These are phyloP conservation scores for Triplophysa bombifrons DNA, from an alignment of 2,797 vertebrate genomes.

Conservation along the genomic window DNA sequence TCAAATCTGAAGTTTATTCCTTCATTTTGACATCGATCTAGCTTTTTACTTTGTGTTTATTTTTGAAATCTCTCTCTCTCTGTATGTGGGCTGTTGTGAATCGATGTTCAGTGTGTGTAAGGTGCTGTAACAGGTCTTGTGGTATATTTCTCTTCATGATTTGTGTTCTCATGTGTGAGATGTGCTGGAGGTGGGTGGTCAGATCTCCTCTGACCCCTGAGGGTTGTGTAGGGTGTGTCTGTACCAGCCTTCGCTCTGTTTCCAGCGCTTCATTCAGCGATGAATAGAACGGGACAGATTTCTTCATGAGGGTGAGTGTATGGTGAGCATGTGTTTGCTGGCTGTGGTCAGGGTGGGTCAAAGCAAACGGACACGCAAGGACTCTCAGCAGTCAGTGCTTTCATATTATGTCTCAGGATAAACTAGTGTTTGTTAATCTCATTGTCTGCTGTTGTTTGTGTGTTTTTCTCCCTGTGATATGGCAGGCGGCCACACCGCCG, in stretches of 20 bases:
- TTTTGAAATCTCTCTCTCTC: neutral
- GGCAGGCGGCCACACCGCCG: slow-evolving; percentile 8
- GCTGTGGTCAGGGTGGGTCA: neutral
- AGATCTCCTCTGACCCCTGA: slow-evolving; percentile 43
- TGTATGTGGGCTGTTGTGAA: neutral
- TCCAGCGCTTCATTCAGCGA: slow-evolving; percentile 6
- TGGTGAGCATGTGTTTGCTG: slow-evolving; percentile 36
- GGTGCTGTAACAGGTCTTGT: neutral
- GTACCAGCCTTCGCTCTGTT: slow-evolving; percentile 37
- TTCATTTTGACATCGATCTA: neutral
- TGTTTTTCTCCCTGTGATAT: slow-evolving; percentile 30
- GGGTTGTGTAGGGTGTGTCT: slow-evolving; percentile 56
- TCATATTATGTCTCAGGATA: slow-evolving; percentile 26
- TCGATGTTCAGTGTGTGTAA: neutral
- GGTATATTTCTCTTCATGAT: neutral
- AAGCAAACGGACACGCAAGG: neutral
- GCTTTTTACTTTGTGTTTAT: neutral
- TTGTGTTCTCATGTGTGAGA: neutral
- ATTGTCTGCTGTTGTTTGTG: slow-evolving; percentile 31
- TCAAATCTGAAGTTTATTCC: neutral
- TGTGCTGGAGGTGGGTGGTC: slow-evolving; percentile 14
- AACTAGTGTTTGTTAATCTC: slow-evolving; percentile 46
- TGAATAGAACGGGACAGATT: slow-evolving; percentile 3
- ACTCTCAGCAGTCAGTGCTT: slow-evolving; percentile 16
- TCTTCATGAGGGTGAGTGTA: neutral